phyloP scores from a whole-genome alignment of 2,888 invertebrate species.

The Catocala nupta region DNA sequence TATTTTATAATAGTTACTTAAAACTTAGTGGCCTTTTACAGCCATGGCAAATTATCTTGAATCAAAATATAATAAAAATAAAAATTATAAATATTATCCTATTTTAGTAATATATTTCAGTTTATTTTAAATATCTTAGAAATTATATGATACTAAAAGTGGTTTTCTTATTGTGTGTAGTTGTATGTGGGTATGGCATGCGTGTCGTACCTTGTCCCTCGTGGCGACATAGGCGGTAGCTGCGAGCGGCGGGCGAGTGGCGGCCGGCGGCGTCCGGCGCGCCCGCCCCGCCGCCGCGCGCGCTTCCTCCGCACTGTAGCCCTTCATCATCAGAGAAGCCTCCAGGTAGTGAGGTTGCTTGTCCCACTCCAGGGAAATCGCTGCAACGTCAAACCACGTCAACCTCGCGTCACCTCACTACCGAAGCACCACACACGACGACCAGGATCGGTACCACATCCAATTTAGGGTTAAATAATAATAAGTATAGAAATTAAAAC shows the following conservation, averaged over 20 bases:
- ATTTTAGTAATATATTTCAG: too few species aligned
- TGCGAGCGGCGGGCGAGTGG: slow-evolving; percentile 80
- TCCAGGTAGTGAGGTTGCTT: slow-evolving; percentile 89
- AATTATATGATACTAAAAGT: too few species aligned
- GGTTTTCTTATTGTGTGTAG: background rate
- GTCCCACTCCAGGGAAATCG: slow-evolving; percentile 88
- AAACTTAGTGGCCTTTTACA: too few species aligned
- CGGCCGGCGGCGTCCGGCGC: slow-evolving; percentile 34
- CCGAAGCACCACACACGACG: background rate
- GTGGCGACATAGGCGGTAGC: slow-evolving; percentile 85
- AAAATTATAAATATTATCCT: too few species aligned
- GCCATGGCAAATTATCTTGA: too few species aligned
- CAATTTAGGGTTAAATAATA: background rate
- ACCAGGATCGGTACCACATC: background rate
- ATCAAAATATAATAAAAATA: too few species aligned
- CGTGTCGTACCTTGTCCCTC: slow-evolving; percentile 77
- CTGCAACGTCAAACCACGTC: slow-evolving; percentile 56
- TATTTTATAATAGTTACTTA: too few species aligned
- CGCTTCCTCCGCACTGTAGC: slow-evolving; percentile 85
- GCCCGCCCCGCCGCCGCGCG: slow-evolving; percentile 75
- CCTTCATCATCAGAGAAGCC: slow-evolving; percentile 97
- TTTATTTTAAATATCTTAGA: too few species aligned
- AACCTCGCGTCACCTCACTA: background rate
- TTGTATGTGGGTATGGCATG: background rate
- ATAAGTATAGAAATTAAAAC: background rate